Evolutionary conservation across 2,113 vertebrate species (phyloP), one percentile per base, ranked within the genome.

Genomic region (Naja naja): DNA sequence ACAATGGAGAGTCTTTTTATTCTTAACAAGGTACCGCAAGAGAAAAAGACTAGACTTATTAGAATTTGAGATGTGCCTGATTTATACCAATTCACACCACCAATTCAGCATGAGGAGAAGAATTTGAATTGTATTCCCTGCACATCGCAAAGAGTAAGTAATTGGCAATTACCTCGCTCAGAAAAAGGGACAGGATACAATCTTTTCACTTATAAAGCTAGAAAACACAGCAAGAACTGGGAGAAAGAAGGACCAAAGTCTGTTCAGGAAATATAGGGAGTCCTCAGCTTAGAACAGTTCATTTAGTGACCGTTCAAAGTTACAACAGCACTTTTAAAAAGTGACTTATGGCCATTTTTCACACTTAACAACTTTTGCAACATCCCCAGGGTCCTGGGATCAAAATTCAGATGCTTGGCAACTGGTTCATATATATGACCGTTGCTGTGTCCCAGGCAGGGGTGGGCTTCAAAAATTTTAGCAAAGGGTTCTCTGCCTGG

Each of bases 101-200:
- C 92, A 94, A 90, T 95, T 95, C 93, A 90, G 58, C 92, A 92
- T 94, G 90, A 87, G 9, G 95, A 96, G 94, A 90, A 30, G 95
- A 95, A 91, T 97, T 96, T 96, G 94, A 96, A 94, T 96, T 90
- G 93, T 95, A 95, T 96, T 96, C 95, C 95, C 95, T 95, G 93
- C 95, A 55, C 90, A 89, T 91, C 94, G 96, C 95, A 94, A 93
- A 97, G 69, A 97, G 95, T 96, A 97, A 97, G 93, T 95, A 96
- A 96, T 95, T 96, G 92, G 94, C 93, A 94, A 96, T 95, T 96
- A 95, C 49, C 92, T 92, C 94, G 95, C 94, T 97, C 94, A 93
- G 96, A 96, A 96, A 96, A 94, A 94, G 88, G 92, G 30, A 91
- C 94, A 89, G 96, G 91, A 92, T 94, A 94, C 93, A 93, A 95